These are phyloP conservation scores for Geodia barretti DNA, from an alignment of 37 sponge, comb jelly and placozoan species.

Conservation along the genomic window DNA sequence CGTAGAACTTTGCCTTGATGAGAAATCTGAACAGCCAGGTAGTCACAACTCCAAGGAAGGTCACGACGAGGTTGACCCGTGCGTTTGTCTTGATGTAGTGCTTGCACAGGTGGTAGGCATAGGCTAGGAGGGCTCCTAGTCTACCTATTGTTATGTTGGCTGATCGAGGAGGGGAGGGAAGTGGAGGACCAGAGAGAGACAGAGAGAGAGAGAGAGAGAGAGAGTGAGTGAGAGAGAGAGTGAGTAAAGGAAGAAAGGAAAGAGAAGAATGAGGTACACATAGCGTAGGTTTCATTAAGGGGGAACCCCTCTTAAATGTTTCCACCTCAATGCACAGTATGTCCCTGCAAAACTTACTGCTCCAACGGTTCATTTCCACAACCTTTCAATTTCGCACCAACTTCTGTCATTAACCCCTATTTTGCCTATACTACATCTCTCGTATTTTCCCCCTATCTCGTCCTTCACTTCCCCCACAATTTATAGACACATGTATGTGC, in stretches of 20 bases:
- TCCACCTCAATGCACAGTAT: neutral
- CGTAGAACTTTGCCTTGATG: slow-evolving; percentile 57
- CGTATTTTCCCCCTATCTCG: too few relatives aligned
- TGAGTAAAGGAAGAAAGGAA: neutral
- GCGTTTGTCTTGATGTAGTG: slow-evolving; percentile 20
- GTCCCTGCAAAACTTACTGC: neutral
- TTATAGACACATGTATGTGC: neutral
- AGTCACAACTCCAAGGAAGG: slow-evolving; percentile 33
- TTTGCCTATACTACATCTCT: neutral
- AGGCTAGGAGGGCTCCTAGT: slow-evolving; percentile 53
- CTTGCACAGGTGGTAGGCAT: slow-evolving; percentile 53
- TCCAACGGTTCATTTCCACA: too few relatives aligned
- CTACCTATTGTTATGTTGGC: slow-evolving; percentile 54
- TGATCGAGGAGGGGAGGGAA: slow-evolving; percentile 6
- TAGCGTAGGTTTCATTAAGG: neutral
- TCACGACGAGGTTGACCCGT: neutral
- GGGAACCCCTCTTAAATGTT: neutral
- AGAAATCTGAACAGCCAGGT: slow-evolving; percentile 59
- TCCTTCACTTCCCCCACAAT: too few relatives aligned
- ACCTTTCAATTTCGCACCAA: too few relatives aligned
- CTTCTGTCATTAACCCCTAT: neutral
- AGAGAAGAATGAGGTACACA: neutral
- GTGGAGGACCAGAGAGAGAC: neutral
- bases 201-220: slow-evolving; percentile 6
- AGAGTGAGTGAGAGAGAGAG: slow-evolving; percentile 2